Evolutionary conservation across 2,888 invertebrate genomes (phyloP).

Genomic region (Leptura quadrifasciata): DNA sequence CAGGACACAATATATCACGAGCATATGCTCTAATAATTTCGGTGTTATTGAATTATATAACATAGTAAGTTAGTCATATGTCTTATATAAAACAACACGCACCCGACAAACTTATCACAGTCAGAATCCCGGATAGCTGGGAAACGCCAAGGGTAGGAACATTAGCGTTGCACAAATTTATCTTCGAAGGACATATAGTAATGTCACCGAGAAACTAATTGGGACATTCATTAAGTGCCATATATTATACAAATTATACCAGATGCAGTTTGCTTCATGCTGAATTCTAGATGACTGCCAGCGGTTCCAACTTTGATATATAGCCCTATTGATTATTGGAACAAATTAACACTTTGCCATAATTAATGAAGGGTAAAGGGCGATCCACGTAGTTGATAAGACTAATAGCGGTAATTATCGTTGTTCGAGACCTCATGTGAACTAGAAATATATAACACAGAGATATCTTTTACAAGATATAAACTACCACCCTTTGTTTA

Average conservation of each 20-base stretch:
- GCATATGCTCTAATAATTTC: no score
- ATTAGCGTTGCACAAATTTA: slow-evolving; percentile 14
- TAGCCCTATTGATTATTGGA: slow-evolving; percentile 45
- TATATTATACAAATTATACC: slow-evolving; percentile 44
- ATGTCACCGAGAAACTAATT: slow-evolving; percentile 35
- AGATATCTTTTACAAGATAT: no score
- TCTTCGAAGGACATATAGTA: slow-evolving; percentile 19
- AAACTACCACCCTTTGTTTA: no score
- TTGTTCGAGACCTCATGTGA: not conserved
- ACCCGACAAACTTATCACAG: not conserved
- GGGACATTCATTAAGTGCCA: slow-evolving; percentile 38
- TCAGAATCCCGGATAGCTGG: not conserved
- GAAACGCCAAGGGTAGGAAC: not conserved
- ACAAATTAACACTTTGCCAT: slow-evolving; percentile 53
- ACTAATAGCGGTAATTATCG: not conserved
- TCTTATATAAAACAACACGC: slow-evolving; percentile 10
- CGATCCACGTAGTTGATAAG: not conserved
- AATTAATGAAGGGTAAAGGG: slow-evolving; percentile 28
- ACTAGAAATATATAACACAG: not conserved
- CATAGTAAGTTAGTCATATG: slow-evolving; percentile 8
- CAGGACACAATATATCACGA: no score
- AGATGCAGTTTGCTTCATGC: slow-evolving; percentile 35
- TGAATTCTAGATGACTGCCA: slow-evolving; percentile 36
- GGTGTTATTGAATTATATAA: not conserved
- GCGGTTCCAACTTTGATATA: slow-evolving; percentile 41